A percentile compares a stretch with the other conserved stretches of the same genome.
Conservation (phyloP, 2,888 invertebrate species). For the Pammene fasciana region DNA sequence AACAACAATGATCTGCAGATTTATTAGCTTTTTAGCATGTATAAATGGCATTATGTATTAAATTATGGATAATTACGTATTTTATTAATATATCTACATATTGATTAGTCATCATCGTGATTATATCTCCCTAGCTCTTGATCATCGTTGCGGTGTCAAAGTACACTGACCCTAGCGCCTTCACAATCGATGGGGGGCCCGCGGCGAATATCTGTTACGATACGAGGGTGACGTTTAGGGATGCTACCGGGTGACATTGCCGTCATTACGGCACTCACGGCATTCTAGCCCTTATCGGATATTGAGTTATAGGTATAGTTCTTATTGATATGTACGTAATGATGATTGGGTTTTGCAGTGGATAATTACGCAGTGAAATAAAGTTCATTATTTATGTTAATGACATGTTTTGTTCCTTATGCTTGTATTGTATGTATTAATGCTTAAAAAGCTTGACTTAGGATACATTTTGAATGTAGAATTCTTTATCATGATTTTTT, state of each 20-base stretch:
- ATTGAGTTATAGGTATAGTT: neutral
- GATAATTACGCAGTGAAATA: neutral
- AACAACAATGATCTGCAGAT: too few species aligned
- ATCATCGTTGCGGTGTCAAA: slow-evolving; percentile 55
- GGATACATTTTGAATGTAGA: too few species aligned
- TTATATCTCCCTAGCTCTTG: slow-evolving; percentile 20
- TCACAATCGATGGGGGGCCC: slow-evolving; percentile 57
- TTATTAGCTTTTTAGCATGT: too few species aligned
- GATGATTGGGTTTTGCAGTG: neutral
- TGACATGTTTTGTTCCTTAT: too few species aligned
- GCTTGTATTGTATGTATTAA: too few species aligned
- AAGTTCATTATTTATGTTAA: too few species aligned
- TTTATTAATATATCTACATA: neutral
- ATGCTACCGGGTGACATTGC: slow-evolving; percentile 40
- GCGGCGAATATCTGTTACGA: slow-evolving; percentile 50
- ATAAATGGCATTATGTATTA: too few species aligned
- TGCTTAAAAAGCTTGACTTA: too few species aligned
- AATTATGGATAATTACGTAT: too few species aligned
- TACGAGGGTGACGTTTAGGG: slow-evolving; percentile 43
- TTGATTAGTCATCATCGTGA: slow-evolving; percentile 17
- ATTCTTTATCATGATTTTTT: too few species aligned
- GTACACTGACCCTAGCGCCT: slow-evolving; percentile 72
- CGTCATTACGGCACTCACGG: slow-evolving; percentile 32
- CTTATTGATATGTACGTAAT: neutral
- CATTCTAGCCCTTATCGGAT: slow-evolving; percentile 17